Evolutionary conservation across 2,113 vertebrate genomes (phyloP).

Genomic region (Mustela lutreola): DNA sequence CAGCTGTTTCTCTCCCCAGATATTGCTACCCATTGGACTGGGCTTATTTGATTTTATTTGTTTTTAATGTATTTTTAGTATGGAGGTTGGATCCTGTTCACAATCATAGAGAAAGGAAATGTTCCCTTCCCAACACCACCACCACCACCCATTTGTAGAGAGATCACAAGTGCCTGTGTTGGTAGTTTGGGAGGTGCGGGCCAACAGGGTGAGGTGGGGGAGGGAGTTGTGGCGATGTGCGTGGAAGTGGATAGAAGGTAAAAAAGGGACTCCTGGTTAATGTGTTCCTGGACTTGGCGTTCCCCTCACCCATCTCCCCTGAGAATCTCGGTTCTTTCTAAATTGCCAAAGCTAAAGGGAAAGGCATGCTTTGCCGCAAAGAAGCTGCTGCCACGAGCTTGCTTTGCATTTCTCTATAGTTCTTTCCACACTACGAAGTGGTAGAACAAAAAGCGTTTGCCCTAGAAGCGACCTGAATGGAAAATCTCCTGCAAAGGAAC

Average conservation of each 20-base stretch:
- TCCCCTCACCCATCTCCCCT: conserved; percentile 38
- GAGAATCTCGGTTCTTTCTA: conserved; percentile 7
- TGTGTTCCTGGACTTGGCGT: not conserved
- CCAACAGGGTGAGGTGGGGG: too few relatives aligned
- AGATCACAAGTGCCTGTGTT: not conserved
- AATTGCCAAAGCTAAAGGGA: conserved; percentile 1
- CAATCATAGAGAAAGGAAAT: conserved; percentile 9
- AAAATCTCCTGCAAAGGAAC: conserved; percentile 2
- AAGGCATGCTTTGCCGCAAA: conserved; percentile 65
- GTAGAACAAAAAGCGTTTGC: conserved; percentile 66
- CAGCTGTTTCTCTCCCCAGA: not conserved
- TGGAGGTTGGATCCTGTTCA: not conserved
- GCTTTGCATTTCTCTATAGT: not conserved
- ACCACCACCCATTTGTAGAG: not conserved
- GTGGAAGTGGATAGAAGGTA: not conserved
- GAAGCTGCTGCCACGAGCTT: not conserved
- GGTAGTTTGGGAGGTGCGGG: not conserved
- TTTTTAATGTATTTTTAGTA: not conserved
- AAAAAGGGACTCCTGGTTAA: not conserved
- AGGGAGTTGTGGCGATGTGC: not conserved
- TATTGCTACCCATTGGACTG: not conserved
- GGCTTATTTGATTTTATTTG: not conserved
- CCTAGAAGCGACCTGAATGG: conserved; percentile 51
- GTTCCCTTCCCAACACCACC: not conserved
- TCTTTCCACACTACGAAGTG: not conserved